These are phyloP conservation scores for Astyanax mexicanus DNA, from an alignment of 2,797 vertebrate species.

Conservation along the genomic window DNA sequence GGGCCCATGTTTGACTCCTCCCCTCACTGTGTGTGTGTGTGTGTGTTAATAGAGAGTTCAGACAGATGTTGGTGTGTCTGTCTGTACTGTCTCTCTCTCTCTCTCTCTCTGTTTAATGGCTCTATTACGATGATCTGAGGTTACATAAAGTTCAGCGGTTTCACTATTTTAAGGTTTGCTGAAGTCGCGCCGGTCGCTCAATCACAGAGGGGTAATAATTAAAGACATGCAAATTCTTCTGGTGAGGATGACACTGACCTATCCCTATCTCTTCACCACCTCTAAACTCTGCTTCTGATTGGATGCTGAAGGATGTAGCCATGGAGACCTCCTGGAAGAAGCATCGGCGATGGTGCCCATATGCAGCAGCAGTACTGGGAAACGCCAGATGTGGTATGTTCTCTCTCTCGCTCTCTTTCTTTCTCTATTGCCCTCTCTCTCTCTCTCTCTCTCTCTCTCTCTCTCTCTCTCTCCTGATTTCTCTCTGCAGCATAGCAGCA, in stretches of 20 bases:
- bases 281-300: constrained; percentile 59
- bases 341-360: constrained; percentile 54
- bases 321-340: constrained; percentile 53
- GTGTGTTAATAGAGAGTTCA: constrained; percentile 22
- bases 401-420: neutral
- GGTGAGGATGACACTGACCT: constrained; percentile 45
- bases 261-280: constrained; percentile 51
- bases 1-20: neutral
- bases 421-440: constrained; percentile 8
- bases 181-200: constrained; percentile 46
- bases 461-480: constrained; percentile 28
- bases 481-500: constrained; percentile 47
- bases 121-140: constrained; percentile 43
- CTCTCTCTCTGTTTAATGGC: constrained; percentile 13
- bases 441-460: neutral
- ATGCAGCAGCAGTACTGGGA: constrained; percentile 50
- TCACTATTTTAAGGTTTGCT: constrained; percentile 48
- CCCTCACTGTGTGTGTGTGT: constrained; percentile 11
- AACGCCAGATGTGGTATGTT: constrained; percentile 66
- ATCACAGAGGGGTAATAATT: constrained; percentile 55
- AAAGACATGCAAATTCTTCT: constrained; percentile 57
- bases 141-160: neutral
- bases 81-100: neutral
- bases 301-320: constrained; percentile 56
- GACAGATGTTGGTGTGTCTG: constrained; percentile 27